These are phyloP conservation scores for Sepiola atlantica DNA, from an alignment of 2,888 invertebrate genomes.

Conservation along the genomic window DNA sequence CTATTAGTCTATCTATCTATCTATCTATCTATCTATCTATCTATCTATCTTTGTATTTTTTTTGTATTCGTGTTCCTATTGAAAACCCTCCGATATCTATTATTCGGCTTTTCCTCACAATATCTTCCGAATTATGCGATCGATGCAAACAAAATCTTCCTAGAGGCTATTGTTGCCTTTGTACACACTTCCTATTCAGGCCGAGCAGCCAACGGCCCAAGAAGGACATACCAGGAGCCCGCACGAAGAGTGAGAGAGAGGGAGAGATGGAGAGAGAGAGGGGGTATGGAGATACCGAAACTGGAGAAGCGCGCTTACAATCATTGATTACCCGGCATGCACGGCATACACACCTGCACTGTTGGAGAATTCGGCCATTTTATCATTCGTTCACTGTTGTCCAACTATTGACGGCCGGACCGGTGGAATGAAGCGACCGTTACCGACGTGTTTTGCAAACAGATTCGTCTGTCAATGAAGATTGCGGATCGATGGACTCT, in stretches of 20 bases:
- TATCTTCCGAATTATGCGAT: background rate
- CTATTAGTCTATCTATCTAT: no score
- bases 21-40: no score
- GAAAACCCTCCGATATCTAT: background rate
- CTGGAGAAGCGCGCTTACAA: background rate
- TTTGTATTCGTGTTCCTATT: background rate
- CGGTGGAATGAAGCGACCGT: background rate
- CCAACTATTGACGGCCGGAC: background rate
- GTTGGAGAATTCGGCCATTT: background rate
- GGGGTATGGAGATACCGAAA: background rate
- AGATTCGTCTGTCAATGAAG: background rate
- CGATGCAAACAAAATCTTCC: slow-evolving; percentile 32
- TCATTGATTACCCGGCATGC: slow-evolving; percentile 32
- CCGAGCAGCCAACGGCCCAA: background rate
- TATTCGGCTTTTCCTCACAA: background rate
- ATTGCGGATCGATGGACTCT: background rate
- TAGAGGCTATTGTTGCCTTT: slow-evolving; percentile 18
- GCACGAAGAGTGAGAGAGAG: background rate
- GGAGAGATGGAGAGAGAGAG: background rate
- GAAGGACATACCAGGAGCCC: background rate
- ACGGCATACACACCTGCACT: background rate
- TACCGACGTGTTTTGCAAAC: background rate
- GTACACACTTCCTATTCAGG: background rate
- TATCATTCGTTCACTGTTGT: background rate
- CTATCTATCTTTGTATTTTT: background rate